phyloP scores from a whole-genome alignment of 2,888 invertebrate species.

The Lasioglossum marginatum region DNA sequence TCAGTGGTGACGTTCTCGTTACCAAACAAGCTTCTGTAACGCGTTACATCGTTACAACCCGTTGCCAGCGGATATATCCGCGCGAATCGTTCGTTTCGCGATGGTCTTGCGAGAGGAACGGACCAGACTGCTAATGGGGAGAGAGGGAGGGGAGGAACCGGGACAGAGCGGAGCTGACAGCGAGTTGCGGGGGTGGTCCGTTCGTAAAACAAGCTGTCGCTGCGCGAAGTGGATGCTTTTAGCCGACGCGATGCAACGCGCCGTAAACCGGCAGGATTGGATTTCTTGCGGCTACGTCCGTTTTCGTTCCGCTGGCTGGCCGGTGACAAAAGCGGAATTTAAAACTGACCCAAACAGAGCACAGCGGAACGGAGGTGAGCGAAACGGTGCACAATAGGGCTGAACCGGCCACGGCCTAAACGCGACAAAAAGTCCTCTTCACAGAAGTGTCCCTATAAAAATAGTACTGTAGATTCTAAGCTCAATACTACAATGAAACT shows the following conservation, averaged over 20 bases:
- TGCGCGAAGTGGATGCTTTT: constrained; percentile 68
- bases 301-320: constrained; percentile 36
- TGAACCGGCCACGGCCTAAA: not conserved
- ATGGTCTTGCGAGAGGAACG: not conserved
- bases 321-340: constrained; percentile 65
- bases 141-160: constrained; percentile 35
- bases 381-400: not conserved
- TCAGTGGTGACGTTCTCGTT: too few species aligned
- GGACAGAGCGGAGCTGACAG: constrained; percentile 20
- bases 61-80: too few species aligned
- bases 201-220: constrained; percentile 69
- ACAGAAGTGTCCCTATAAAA: not conserved
- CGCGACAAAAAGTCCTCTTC: not conserved
- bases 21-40: too few species aligned
- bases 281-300: constrained; percentile 61
- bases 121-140: constrained; percentile 36
- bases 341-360: constrained; percentile 42
- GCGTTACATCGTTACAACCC: too few species aligned
- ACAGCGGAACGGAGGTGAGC: not conserved
- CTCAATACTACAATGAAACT: too few species aligned
- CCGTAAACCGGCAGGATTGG: constrained; percentile 64
- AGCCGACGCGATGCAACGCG: constrained; percentile 59
- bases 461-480: not conserved
- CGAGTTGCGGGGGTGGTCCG: constrained; percentile 19
- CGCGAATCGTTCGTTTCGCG: too few species aligned